Evolutionary conservation across 2,113 vertebrate genomes (phyloP), one percentile per base, ranked within the genome.

Genomic region (Neofelis nebulosa): DNA sequence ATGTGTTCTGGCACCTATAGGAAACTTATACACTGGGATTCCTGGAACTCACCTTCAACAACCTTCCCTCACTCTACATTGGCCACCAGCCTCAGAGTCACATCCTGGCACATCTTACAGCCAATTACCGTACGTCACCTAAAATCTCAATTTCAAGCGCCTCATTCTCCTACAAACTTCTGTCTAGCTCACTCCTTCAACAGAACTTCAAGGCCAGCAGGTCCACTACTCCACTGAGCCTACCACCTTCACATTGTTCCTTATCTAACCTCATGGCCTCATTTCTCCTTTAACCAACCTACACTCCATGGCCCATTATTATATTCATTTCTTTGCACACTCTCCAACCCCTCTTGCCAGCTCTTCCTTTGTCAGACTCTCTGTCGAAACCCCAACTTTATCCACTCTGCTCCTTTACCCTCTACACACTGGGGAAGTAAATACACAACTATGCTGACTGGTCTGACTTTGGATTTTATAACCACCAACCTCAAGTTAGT

Each of bases 401-500:
- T 31, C 9, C 36, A 12, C 33, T 71, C 65, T 48, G 74, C 27
- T 69, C 66, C 31, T 73, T 11, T 21, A 73, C 29, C 68, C 74
- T 78, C 41, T 48, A 57, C 36, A 65, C 14, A n/a, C 0, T n/a
- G 11, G 4, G 23, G 29, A 31, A 89, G 36, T 55, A 36, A 79
- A 91, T 4, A 86, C 9, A n/a, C 55, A 48, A 19, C n/a, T 36
- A 4, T 50, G 23, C 74, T 31, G 18, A 74, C 81, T 73, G 74
- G 63, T 79, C 71, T 45, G 88, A 87, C 66, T 74, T 48, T 82
- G 81, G 57, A 74, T 91, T 87, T 27, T 27, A 86, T 31, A 80
- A 78, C 63, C 87, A 73, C 41, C 84, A 74, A 93, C 31, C 57
- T 93, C 91, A 93, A 52, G 85, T 90, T 71, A 91, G 71, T 80